phyloP scores from a whole-genome alignment of 2,113 vertebrate genomes.

The Pterocles burchelli region DNA sequence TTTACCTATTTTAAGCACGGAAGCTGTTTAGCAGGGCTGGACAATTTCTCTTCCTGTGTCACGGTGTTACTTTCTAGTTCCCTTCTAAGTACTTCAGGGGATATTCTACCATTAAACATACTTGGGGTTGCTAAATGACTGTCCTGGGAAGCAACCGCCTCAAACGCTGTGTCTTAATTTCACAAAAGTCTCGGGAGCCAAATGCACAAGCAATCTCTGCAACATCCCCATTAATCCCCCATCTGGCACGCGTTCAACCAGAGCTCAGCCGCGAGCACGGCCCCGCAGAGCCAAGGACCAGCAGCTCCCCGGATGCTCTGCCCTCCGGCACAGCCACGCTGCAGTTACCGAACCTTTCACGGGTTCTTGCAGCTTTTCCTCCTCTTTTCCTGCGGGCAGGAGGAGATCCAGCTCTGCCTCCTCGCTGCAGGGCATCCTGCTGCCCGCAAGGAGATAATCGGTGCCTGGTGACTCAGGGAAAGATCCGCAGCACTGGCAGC shows the following conservation, averaged over 20 bases:
- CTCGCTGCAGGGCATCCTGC: background rate
- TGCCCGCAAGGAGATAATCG: background rate
- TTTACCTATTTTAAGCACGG: constrained; percentile 52
- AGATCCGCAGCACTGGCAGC: background rate
- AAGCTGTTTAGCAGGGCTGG: constrained; percentile 38
- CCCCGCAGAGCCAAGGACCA: background rate
- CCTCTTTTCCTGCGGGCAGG: background rate
- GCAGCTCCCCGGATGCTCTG: constrained; percentile 5
- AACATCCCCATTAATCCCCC: constrained; percentile 54
- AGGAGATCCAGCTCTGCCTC: background rate
- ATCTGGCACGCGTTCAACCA: background rate
- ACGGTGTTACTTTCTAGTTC: constrained; percentile 61
- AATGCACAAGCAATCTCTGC: constrained; percentile 53
- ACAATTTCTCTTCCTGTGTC: constrained; percentile 42
- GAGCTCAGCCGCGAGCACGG: background rate
- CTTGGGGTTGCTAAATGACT: constrained; percentile 54
- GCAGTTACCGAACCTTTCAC: background rate
- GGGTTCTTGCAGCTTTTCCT: background rate
- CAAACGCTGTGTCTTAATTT: constrained; percentile 63
- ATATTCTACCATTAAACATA: constrained; percentile 44
- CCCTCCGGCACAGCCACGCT: background rate
- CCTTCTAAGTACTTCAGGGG: constrained; percentile 44
- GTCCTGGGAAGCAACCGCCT: constrained; percentile 58
- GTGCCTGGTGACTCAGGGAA: background rate
- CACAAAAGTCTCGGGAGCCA: constrained; percentile 37